Percentiles rank a stretch among this genome's conserved stretches.
Evolutionary conservation across 2,113 vertebrate species (phyloP).

Genomic region (Eidolon helvum): DNA sequence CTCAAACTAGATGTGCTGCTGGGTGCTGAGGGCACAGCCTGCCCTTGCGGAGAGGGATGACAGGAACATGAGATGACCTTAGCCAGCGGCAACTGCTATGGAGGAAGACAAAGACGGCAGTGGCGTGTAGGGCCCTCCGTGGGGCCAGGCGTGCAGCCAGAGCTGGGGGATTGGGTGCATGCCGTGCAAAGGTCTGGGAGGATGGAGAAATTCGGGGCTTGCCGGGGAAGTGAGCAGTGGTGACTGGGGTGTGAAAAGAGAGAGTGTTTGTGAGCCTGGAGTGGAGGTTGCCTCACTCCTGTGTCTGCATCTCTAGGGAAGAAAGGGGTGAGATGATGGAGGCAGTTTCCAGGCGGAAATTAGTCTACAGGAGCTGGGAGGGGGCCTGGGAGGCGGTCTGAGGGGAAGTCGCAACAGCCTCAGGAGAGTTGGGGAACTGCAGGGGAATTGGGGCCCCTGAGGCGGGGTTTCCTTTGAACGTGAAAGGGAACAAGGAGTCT

Average conservation of each 20-base stretch:
- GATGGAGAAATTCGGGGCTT: not conserved
- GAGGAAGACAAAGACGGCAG: not conserved
- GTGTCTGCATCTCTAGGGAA: not conserved
- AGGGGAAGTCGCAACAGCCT: not conserved
- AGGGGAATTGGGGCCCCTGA: not conserved
- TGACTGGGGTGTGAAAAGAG: not conserved
- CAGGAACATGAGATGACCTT: accelerated
- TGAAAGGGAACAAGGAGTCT: not conserved
- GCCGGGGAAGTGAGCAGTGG: not conserved
- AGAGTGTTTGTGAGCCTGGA: not conserved
- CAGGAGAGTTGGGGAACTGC: not conserved
- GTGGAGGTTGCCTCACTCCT: not conserved
- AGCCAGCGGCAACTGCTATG: too few relatives aligned
- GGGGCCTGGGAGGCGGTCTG: not conserved
- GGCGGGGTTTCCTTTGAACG: not conserved
- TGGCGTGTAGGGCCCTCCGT: not conserved
- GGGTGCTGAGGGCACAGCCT: not conserved
- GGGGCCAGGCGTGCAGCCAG: not conserved
- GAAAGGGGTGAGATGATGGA: not conserved
- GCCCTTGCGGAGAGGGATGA: accelerated
- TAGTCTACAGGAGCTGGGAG: not conserved
- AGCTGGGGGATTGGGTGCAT: not conserved
- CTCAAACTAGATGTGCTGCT: not conserved
- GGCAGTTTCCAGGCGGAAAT: not conserved
- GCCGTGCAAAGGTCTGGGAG: not conserved